Evolutionary conservation across 2,888 invertebrate genomes (phyloP), one percentile per base, ranked within the genome.

Genomic region (Trichopria drosophilae): DNA sequence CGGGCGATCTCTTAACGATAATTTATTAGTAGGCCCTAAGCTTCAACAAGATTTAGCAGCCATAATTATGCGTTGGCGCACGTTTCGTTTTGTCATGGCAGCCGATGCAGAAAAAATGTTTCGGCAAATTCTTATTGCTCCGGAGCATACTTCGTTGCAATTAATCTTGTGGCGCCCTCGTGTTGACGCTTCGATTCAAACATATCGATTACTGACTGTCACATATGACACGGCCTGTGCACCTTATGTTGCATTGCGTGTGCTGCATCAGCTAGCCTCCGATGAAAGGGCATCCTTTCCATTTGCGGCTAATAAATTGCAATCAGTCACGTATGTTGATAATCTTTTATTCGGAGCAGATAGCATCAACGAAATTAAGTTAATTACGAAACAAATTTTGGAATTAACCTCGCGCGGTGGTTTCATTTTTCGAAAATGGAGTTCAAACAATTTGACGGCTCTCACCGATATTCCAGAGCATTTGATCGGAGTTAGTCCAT

Each of bases 401-500:
- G n/a, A n/a, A n/a, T n/a, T 51, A 20, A 32, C 34, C 40, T 26
- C 10, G 26, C 39, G 24, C 24, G 45, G 45, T 28, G 32, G 51
- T 23, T 51, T 40, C 26, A 15, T 22, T 9, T 35, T 51, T 4
- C 28, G 29, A 9, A 51, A 40, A 13, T 46, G 51, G 45, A 45
- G 22, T 1, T 29, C 39, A 15, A 51, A 26, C 19, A 23, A 44
- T 13, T 16, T 31, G 4, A 12, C 23, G 12, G 2, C 15, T 3
- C 22, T 48, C 34, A 12, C n/a, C 9, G 32, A 34, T 4, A 43
- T 50, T 2, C 4, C 29, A n/a, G n/a, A n/a, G n/a, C n/a, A n/a
- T n/a, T n/a, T n/a, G n/a, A n/a, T n/a, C n/a, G n/a, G n/a, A n/a
- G n/a, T n/a, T n/a, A n/a, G n/a, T n/a, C n/a, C n/a, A n/a, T n/a